Evolutionary conservation across 2,888 invertebrate genomes (phyloP), one percentile per base, ranked within the genome.

Genomic region (Drosophila pseudotalamancana): DNA sequence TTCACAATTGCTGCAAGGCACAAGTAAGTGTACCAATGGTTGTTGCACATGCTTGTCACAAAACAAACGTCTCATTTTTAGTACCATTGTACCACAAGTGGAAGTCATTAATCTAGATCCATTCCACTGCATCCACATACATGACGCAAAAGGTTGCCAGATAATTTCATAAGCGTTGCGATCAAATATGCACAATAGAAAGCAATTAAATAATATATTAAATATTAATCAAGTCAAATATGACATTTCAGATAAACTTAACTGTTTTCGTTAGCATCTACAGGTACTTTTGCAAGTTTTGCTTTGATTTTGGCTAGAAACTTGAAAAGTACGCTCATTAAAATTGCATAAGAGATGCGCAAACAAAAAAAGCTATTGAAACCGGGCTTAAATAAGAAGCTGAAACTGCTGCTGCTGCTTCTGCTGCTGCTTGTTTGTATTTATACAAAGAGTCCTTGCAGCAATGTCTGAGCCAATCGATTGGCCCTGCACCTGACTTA

Each of bases 291-390:
- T 11, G 18, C 11, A 4, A 18, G 32, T 31, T 39, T 16, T n/a
- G 39, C 1, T 6, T 12, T 1, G n/a, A 16, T 9, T 37, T 73
- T 63, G 40, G 63, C 39, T 31, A 12, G 29, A 1, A 43, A 19
- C 40, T 40, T 53, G n/a, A 14, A 21, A 31, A 31, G 9, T 21
- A 9, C 31, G 5, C 48, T 57, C 68, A 77, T 68, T 76, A 63
- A 68, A 80, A 49, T 40, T 42, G 45, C 32, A 76, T 80, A 72
- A 14, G 11, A 25, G n/a, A n/a, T 37, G 34, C 23, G 23, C 19
- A 48, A 29, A 29, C 46, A 46, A 45, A 40, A n/a, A 32, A 11
- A 9, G 5, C 11, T 3, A 2, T 14, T 23, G n/a, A 21, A 43
- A 39, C 14, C 42, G 53, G 12, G 46, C 25, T 34, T 34, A 14